Evolutionary conservation across 1,140 invertebrate genomes (phyloP), one percentile per base, ranked within the genome.

Genomic region (Triops cancriformis): DNA sequence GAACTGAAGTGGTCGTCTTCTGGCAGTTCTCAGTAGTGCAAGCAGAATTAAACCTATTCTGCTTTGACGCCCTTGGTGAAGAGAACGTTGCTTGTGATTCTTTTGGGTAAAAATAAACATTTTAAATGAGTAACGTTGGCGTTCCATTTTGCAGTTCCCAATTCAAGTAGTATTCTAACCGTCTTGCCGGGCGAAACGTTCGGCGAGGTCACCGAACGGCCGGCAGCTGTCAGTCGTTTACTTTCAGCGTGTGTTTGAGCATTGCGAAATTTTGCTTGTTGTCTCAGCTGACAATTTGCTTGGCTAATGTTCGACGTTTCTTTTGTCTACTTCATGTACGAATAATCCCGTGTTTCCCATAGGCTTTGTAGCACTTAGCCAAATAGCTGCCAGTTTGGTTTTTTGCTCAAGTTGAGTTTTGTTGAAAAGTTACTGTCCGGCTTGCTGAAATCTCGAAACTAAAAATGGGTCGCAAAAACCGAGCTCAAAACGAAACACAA

Each of bases 401-500:
- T 11, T 64, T 64, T 45, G 18, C 43, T 18, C 4, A 11, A 1
- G 18, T n/a, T n/a, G 18, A 45, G 43, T 45, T 45, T 45, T 64
- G 51, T 64, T 64, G 18, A 64, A 64, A 64, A n/a, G 14, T 64
- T 64, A 14, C n/a, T 64, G 51, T 64, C 51, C 51, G 14, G 10
- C 51, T 64, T 64, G 51, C 51, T 23, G 51, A 64, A 6, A 23
- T 64, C 23, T 23, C 14, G 14, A 64, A 23, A n/a, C 51, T 64
- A 64, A 23, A 45, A 64, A 64, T 64, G 51, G 51, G 51, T 64
- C 51, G 51, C 51, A 64, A 64, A 64, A 64, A 64, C 51, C 51
- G 51, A 18, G 23, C 51, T 64, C 51, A 64, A 64, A 64, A 64
- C 18, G 51, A 64, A 64, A 64, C 51, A n/a, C 18, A 64, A 64